Conservation (phyloP, 2,797 vertebrate genomes). For the Neosalanx taihuensis region DNA sequence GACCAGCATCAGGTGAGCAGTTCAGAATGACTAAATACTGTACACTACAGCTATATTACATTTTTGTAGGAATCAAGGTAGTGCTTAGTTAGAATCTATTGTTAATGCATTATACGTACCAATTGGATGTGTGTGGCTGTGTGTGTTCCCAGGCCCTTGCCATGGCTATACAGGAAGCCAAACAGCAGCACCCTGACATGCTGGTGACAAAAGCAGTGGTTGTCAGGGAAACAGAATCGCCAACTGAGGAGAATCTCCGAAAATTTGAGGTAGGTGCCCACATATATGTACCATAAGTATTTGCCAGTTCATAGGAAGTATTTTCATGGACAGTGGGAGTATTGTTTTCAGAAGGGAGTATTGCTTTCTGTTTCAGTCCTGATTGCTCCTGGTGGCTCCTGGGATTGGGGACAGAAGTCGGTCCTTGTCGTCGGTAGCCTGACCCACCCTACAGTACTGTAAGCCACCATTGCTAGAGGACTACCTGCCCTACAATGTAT, state of each 20-base stretch:
- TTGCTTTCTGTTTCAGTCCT: constrained; percentile 61
- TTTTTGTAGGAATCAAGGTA: neutral
- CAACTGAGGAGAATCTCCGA: constrained; percentile 86
- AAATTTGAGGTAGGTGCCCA: constrained; percentile 79
- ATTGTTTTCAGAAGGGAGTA: neutral
- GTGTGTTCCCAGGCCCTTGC: constrained; percentile 82
- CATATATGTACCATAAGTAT: neutral
- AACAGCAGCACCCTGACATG: constrained; percentile 98
- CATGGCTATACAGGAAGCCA: constrained; percentile 97
- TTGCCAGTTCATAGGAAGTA: neutral
- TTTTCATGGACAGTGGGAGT: neutral
- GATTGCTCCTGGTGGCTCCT: constrained; percentile 56
- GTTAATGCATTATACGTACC: neutral
- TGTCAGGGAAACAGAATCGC: constrained; percentile 95
- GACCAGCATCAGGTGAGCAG: constrained; percentile 92
- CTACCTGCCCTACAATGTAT: constrained; percentile 47
- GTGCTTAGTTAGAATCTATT: neutral
- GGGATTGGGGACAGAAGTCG: constrained; percentile 46
- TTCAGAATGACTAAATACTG: neutral
- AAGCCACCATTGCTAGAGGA: constrained; percentile 46
- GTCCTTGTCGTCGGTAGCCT: constrained; percentile 34
- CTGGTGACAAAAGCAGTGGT: constrained; percentile 98
- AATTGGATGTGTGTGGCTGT: neutral
- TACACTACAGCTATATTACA: neutral
- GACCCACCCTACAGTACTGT: constrained; percentile 41